These are phyloP conservation scores for Stegophylla sp. DNA, from an alignment of 2,888 invertebrate genomes.

Conservation along the genomic window DNA sequence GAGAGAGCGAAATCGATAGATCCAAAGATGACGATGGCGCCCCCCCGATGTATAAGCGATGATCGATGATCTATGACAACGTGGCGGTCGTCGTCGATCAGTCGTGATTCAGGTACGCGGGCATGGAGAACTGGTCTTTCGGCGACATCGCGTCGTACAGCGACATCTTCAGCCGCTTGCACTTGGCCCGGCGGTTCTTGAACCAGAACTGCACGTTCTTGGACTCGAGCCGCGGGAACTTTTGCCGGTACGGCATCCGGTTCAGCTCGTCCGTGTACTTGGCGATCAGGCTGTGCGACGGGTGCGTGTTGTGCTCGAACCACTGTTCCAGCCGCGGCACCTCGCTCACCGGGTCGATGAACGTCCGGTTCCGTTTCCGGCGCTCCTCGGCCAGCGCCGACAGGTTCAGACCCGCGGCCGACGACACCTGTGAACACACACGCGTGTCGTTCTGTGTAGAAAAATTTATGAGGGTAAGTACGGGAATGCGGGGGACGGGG, in stretches of 20 bases:
- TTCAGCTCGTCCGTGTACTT: slow-evolving; percentile 98
- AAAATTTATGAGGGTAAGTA: no score
- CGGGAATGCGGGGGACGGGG: no score
- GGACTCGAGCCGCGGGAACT: slow-evolving; percentile 97
- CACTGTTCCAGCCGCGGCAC: slow-evolving; percentile 92
- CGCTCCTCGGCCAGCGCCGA: slow-evolving; percentile 72
- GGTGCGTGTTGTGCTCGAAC: slow-evolving; percentile 98
- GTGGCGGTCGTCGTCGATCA: not conserved
- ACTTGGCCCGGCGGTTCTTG: slow-evolving; percentile 97
- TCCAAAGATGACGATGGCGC: no score
- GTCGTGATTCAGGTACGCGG: slow-evolving; percentile 53
- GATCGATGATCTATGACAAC: no score
- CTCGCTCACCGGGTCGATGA: slow-evolving; percentile 98
- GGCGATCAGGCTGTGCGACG: slow-evolving; percentile 95
- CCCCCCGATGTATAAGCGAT: no score
- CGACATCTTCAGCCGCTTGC: slow-evolving; percentile 93
- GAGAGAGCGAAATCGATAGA: no score
- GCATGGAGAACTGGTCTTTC: slow-evolving; percentile 58
- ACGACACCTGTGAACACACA: slow-evolving; percentile 52
- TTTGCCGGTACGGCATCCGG: slow-evolving; percentile 94
- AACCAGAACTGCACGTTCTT: slow-evolving; percentile 99
- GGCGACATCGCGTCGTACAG: slow-evolving; percentile 72
- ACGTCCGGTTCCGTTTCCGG: slow-evolving; percentile 94
- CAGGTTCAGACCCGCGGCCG: slow-evolving; percentile 39
- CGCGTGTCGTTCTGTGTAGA: no score